Percentiles rank a stretch among this genome's conserved stretches.
phyloP scores from a whole-genome alignment of 1,140 invertebrate species.

The Calliopsis andreniformis region DNA sequence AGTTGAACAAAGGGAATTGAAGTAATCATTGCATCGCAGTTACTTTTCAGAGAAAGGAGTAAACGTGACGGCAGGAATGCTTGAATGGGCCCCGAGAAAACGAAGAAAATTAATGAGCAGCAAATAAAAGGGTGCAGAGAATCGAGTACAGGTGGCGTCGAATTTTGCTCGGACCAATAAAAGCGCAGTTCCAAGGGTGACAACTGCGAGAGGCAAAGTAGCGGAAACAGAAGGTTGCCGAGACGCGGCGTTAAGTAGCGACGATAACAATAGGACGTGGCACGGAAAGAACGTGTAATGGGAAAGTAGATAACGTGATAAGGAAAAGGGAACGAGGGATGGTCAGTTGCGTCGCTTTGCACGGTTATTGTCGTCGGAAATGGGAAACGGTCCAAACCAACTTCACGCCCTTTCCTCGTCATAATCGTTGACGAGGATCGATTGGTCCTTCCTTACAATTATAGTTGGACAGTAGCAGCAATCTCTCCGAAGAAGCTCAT shows the following conservation, averaged over 20 bases:
- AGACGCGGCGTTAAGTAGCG: slow-evolving; percentile 45
- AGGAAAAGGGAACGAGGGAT: slow-evolving; percentile 28
- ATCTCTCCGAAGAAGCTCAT: too few relatives aligned
- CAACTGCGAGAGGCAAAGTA: slow-evolving; percentile 33
- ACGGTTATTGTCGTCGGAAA: slow-evolving; percentile 46
- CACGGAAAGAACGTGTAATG: slow-evolving; percentile 46
- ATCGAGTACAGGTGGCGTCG: slow-evolving; percentile 20
- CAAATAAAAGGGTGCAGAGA: slow-evolving; percentile 2
- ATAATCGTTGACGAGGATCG: not conserved
- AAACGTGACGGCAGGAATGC: not conserved
- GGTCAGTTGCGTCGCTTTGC: slow-evolving; percentile 35
- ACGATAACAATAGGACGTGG: slow-evolving; percentile 48
- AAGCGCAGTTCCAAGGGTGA: slow-evolving; percentile 27
- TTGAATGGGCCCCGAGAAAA: not conserved
- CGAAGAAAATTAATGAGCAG: slow-evolving; percentile 11
- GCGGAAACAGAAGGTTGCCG: slow-evolving; percentile 17
- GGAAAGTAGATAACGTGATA: slow-evolving; percentile 50
- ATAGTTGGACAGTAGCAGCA: too few relatives aligned
- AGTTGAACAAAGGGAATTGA: too few relatives aligned
- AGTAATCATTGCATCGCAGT: too few relatives aligned
- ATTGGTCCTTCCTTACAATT: slow-evolving; percentile 4
- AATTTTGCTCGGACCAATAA: slow-evolving; percentile 33
- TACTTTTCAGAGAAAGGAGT: too few relatives aligned
- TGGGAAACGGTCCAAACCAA: not conserved
- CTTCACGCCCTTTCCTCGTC: not conserved